Conservation (phyloP, 2,113 vertebrate species). For the Colistium nudipinnis region DNA sequence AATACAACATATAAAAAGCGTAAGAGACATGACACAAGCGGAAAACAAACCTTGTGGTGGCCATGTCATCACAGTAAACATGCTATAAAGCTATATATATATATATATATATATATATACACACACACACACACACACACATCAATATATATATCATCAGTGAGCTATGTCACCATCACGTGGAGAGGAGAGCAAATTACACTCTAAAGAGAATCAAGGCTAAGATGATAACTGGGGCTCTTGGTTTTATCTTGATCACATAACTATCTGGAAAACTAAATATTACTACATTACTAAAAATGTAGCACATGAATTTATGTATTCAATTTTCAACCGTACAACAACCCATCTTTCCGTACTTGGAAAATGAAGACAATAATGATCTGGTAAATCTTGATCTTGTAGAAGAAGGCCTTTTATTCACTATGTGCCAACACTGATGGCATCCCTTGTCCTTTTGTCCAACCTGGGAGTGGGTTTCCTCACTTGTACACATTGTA, state of each 20-base stretch:
- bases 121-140: too few relatives aligned
- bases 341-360: too few relatives aligned
- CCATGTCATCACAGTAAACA: background rate
- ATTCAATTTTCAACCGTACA: background rate
- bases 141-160: too few relatives aligned
- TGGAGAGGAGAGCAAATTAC: conserved; percentile 20
- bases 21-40: too few relatives aligned
- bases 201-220: background rate
- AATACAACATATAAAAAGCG: background rate
- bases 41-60: background rate
- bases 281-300: too few relatives aligned
- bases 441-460: too few relatives aligned
- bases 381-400: too few relatives aligned
- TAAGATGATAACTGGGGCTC: background rate
- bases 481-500: too few relatives aligned
- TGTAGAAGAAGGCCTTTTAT: too few relatives aligned
- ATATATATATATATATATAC: too few relatives aligned
- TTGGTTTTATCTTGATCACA: background rate
- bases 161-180: conserved; percentile 48
- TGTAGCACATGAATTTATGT: background rate
- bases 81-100: background rate
- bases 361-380: background rate
- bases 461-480: too few relatives aligned
- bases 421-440: background rate
- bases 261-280: background rate